phyloP scores from a whole-genome alignment of 2,113 vertebrate species.

The Actenoides lindsayi region DNA sequence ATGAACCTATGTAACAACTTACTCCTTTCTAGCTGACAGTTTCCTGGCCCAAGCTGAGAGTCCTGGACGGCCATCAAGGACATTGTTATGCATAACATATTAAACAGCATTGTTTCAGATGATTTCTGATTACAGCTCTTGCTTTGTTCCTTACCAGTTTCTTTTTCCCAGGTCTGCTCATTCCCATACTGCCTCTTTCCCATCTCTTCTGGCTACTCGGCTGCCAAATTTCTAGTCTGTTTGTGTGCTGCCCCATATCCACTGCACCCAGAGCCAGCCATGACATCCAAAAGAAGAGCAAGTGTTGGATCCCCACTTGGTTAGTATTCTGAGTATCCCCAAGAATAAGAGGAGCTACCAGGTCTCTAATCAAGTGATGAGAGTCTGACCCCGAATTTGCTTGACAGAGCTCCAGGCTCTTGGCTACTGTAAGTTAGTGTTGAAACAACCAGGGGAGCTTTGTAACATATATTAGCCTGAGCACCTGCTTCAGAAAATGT shows the following conservation, averaged over 20 bases:
- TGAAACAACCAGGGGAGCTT: neutral
- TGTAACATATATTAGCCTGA: neutral
- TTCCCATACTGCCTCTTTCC: neutral
- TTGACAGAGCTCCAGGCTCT: neutral
- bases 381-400: neutral
- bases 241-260: neutral
- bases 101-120: conserved; percentile 19
- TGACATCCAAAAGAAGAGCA: neutral
- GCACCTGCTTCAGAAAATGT: neutral
- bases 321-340: neutral
- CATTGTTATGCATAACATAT: neutral
- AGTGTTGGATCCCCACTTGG: neutral
- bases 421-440: neutral
- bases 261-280: neutral
- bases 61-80: conserved; percentile 45
- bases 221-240: neutral
- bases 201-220: neutral
- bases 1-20: neutral
- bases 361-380: neutral
- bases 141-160: neutral
- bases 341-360: neutral
- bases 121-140: conserved; percentile 23
- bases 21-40: conserved; percentile 4
- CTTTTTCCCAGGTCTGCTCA: neutral
- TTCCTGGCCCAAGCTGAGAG: conserved; percentile 12